Evolutionary conservation across 2,113 vertebrate species (phyloP), one percentile per base, ranked within the genome.

Genomic region (Salvelinus sp.): DNA sequence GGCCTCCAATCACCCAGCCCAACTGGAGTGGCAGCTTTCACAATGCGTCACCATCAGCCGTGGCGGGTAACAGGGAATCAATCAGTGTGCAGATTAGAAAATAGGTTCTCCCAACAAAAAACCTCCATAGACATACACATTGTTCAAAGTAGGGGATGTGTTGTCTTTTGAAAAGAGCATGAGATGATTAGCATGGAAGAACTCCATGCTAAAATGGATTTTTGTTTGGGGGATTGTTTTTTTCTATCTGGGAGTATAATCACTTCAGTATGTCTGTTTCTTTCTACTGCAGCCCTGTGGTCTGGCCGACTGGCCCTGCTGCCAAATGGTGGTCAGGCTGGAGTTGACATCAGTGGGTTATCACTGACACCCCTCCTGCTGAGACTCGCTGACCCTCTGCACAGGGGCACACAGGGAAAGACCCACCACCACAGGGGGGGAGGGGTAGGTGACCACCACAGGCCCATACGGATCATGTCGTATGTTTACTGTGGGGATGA

Each of bases 231-330:
- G 30, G 5, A 33, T 68, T 4, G 76, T 27, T 50, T 74, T 23
- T 57, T 48, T 30, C 25, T 44, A 44, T 64, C 25, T 13, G 69
- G 58, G 62, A 38, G 67, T 73, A 54, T 54, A 82, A 75, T 80
- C 70, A 77, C 69, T 84, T 69, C 78, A 86, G 71, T 72, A 74
- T 84, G 38, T 68, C 20, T 16, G n/a, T 66, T 54, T 80, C 66
- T 38, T 63, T 14, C 77, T 47, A 18, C 65, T 68, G 12, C 33
- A 74, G 38, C 62, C 20, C 63, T 57, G 73, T 60, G 64, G 78
- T 70, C 62, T 76, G 69, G 57, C 58, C 23, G 62, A 70, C 38
- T 44, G 80, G 58, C 16, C 47, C 73, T 54, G 50, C 73, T 69
- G 71, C 63, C 66, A 80, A 76, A 58, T 33, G 38, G 70, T 63